A percentile compares a stretch with the other conserved stretches of the same genome.
Conservation (phyloP, 92 coral and sea anemone genomes). For the Epizoanthus ramosus region DNA sequence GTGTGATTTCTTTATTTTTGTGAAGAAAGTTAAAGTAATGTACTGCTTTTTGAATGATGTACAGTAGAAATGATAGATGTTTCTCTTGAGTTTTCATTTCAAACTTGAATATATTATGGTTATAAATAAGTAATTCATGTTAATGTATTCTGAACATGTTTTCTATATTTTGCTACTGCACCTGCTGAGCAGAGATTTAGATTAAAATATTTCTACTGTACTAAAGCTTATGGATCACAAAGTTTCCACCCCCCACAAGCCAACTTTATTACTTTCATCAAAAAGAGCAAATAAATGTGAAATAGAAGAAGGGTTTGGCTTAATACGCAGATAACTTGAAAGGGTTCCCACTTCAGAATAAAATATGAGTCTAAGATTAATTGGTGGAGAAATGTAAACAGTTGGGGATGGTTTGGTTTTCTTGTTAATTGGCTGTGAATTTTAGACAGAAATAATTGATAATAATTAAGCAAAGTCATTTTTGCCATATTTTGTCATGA, state of each 20-base stretch:
- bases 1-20: not conserved
- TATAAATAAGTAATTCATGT: slow-evolving; percentile 56
- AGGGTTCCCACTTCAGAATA: not conserved
- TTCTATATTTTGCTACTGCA: slow-evolving; percentile 27
- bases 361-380: slow-evolving; percentile 45
- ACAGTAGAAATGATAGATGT: not conserved
- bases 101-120: slow-evolving; percentile 23
- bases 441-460: slow-evolving; percentile 66
- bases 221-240: not conserved
- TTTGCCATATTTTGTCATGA: slow-evolving; percentile 49
- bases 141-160: slow-evolving; percentile 55
- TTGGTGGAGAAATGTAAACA: slow-evolving; percentile 72
- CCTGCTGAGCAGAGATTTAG: slow-evolving; percentile 28
- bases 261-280: slow-evolving; percentile 13
- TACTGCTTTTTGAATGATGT: slow-evolving; percentile 15
- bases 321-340: not conserved
- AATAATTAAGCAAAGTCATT: slow-evolving; percentile 65
- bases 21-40: not conserved
- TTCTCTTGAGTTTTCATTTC: slow-evolving; percentile 10
- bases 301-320: not conserved
- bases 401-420: slow-evolving; percentile 67
- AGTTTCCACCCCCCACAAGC: slow-evolving; percentile 27
- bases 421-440: slow-evolving; percentile 80
- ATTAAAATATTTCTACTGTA: slow-evolving; percentile 38
- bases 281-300: slow-evolving; percentile 11